These are phyloP conservation scores for Spongia lamella DNA, from an alignment of 37 sponge, comb jelly and placozoan genomes.

Conservation along the genomic window DNA sequence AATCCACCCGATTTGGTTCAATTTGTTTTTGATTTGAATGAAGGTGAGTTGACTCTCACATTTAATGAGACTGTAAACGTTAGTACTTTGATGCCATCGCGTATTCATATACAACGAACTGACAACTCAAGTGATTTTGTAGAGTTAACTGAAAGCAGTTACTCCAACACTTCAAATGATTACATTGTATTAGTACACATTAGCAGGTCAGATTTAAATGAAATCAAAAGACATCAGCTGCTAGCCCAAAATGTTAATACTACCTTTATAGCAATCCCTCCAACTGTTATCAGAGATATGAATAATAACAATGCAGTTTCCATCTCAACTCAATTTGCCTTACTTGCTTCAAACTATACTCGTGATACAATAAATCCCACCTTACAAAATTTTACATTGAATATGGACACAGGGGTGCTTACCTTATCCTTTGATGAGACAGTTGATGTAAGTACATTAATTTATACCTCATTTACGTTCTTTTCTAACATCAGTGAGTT, in stretches of 20 bases:
- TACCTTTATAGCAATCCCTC: slow-evolving; percentile 53
- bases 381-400: slow-evolving; percentile 58
- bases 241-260: slow-evolving; percentile 58
- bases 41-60: slow-evolving; percentile 56
- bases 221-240: slow-evolving; percentile 63
- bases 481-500: slow-evolving; percentile 37
- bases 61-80: slow-evolving; percentile 79
- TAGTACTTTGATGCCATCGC: slow-evolving; percentile 39
- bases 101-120: slow-evolving; percentile 37
- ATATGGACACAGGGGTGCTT: slow-evolving; percentile 71
- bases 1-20: slow-evolving; percentile 40
- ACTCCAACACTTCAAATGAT: slow-evolving; percentile 42
- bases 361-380: slow-evolving; percentile 56
- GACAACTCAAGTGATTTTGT: slow-evolving; percentile 19
- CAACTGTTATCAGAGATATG: slow-evolving; percentile 64
- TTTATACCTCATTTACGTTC: slow-evolving; percentile 38
- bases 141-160: slow-evolving; percentile 42
- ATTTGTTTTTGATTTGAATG: slow-evolving; percentile 67
- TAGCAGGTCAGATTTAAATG: slow-evolving; percentile 65
- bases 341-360: slow-evolving; percentile 26
- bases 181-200: slow-evolving; percentile 62
- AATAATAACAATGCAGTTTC: slow-evolving; percentile 53
- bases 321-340: slow-evolving; percentile 12
- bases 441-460: slow-evolving; percentile 62
- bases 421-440: slow-evolving; percentile 82